Evolutionary conservation across 2,113 vertebrate species (phyloP).

Genomic region (Phoenicopterus ruber): DNA sequence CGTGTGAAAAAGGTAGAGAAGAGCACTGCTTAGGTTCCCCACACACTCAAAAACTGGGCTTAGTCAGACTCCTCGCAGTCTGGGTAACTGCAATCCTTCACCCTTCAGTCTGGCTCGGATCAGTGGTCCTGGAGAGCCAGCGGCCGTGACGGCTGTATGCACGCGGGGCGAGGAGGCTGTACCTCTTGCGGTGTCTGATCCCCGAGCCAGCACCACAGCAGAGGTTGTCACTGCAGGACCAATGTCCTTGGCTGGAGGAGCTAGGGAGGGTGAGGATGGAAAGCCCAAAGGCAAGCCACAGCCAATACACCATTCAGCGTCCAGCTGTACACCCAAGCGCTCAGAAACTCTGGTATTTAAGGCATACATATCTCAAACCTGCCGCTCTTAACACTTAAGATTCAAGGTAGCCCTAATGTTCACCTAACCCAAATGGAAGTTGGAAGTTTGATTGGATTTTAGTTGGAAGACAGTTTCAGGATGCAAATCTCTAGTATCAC

Average conservation of each 20-base stretch:
- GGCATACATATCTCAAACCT: neutral
- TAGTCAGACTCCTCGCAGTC: neutral
- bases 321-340: neutral
- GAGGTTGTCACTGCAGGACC: neutral
- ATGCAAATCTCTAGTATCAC: neutral
- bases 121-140: neutral
- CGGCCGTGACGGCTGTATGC: neutral
- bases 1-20: neutral
- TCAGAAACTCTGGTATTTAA: neutral
- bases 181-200: neutral
- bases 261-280: neutral
- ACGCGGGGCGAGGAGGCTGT: fast-evolving
- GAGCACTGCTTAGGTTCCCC: neutral
- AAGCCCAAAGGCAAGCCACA: neutral
- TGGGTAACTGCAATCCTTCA: neutral
- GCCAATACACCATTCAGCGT: neutral
- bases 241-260: neutral
- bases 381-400: neutral
- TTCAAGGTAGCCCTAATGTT: neutral
- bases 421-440: fast-evolving
- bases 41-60: neutral
- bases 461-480: neutral
- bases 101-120: neutral
- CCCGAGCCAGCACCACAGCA: neutral
- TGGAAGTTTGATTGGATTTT: neutral